These are phyloP conservation scores for Morpho achilles DNA, from an alignment of 2,888 invertebrate genomes.

Conservation along the genomic window DNA sequence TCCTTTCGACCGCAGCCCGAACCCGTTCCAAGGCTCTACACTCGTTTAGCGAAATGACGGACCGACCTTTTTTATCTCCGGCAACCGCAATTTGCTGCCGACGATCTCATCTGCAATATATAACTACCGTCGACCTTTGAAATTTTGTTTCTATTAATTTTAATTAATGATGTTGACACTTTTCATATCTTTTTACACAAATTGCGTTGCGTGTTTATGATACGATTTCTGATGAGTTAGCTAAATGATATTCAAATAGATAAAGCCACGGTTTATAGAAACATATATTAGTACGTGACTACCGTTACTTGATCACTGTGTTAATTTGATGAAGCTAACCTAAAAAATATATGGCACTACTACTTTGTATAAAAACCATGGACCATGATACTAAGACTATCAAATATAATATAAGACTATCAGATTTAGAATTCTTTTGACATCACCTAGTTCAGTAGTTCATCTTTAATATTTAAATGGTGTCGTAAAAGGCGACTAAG, in stretches of 20 bases:
- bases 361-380: too few species aligned
- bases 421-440: too few species aligned
- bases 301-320: too few species aligned
- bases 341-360: too few species aligned
- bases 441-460: too few species aligned
- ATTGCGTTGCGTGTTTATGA: neutral
- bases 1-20: slow-evolving; percentile 48
- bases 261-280: too few species aligned
- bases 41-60: slow-evolving; percentile 75
- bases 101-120: slow-evolving; percentile 69
- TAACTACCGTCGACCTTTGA: slow-evolving; percentile 18
- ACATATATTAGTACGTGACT: too few species aligned
- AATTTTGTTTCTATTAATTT: slow-evolving; percentile 9
- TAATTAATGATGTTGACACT: slow-evolving; percentile 13
- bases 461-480: too few species aligned
- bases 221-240: neutral
- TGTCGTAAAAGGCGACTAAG: too few species aligned
- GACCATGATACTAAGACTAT: too few species aligned
- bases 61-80: slow-evolving; percentile 76
- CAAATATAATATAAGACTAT: too few species aligned
- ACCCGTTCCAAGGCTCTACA: slow-evolving; percentile 43
- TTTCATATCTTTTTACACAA: slow-evolving; percentile 2
- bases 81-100: slow-evolving; percentile 73
- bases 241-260: neutral
- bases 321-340: too few species aligned